Evolutionary conservation across 2,888 invertebrate genomes (phyloP).

Genomic region (Vanessa cardui): DNA sequence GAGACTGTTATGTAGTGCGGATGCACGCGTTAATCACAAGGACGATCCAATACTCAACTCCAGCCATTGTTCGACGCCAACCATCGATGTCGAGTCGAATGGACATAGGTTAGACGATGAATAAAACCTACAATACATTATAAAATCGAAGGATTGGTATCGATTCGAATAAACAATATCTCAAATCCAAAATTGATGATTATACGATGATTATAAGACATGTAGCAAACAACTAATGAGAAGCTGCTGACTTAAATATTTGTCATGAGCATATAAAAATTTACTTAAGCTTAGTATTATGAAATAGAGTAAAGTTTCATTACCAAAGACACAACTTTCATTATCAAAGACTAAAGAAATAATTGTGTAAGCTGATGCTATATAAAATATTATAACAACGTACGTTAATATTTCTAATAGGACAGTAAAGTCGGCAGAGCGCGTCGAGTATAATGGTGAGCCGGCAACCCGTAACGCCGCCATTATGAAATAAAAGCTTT

Average conservation of each 20-base stretch:
- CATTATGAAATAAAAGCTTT: conserved; percentile 49
- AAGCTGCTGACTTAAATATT: too few relatives aligned
- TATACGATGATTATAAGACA: too few relatives aligned
- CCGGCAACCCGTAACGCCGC: conserved; percentile 65
- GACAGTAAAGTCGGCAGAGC: conserved; percentile 72
- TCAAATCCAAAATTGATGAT: too few relatives aligned
- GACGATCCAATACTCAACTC: conserved; percentile 52
- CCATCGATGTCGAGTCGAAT: conserved; percentile 41
- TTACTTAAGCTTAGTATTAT: too few relatives aligned
- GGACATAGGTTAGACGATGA: conserved; percentile 20
- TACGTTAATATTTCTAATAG: conserved; percentile 71
- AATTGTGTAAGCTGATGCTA: conserved; percentile 26
- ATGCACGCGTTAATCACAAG: conserved; percentile 72
- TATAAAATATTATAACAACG: conserved; percentile 49
- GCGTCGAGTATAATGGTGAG: conserved; percentile 64
- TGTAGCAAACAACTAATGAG: too few relatives aligned
- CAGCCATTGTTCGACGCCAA: conserved; percentile 40
- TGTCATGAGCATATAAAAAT: too few relatives aligned
- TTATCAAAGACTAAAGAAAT: conserved; percentile 6
- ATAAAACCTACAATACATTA: not conserved
- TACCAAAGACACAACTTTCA: not conserved
- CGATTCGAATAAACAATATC: too few relatives aligned
- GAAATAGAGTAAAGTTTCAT: not conserved
- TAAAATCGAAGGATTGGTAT: too few relatives aligned
- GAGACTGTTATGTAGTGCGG: conserved; percentile 54